Evolutionary conservation across 2,888 invertebrate genomes (phyloP), one percentile per base, ranked within the genome.

Genomic region (Elysia crispata): DNA sequence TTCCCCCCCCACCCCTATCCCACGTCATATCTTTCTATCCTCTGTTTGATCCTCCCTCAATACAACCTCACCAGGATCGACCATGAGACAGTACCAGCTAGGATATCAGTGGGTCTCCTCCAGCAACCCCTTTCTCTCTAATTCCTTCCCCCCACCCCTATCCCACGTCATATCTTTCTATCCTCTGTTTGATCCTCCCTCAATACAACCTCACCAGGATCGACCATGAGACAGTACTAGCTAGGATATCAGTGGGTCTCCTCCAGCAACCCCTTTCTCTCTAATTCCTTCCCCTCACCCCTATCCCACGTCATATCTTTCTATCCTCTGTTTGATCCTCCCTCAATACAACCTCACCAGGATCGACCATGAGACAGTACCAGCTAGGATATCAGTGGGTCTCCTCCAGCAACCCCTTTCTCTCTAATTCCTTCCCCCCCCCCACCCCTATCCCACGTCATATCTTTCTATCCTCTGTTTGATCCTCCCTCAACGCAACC

Each of bases 331-430:
- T 33, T 11, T 20, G 28, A 64, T 20, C 11, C 1, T 25, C 1
- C 41, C 15, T 25, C 11, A 6, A 18, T 25, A 18, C 8, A 30
- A 6, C 49, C 60, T n/a, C 33, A 13, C 30, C 62, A n/a, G n/a
- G n/a, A n/a, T n/a, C n/a, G 86, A 86, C 80, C 81, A 82, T 64
- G 85, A 83, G 31, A 84, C 87, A 15, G 85, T 85, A n/a, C 86
- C 87, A 8, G 87, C 86, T 28, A 80, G 87, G 28, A 86, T 87
- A 67, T 85, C 86, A 1, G 81, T 87, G 23, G 87, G 85, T 28
- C 81, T 87, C 1, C 80, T 87, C n/a, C 28, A 11, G 18, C 41
- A 11, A n/a, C 18, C 30, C 18, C 23, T 31, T 18, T 57, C 41
- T 25, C 30, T 25, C 31, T 57, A 3, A n/a, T 30, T 20, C 31